Conservation (phyloP, 2,113 vertebrate genomes). For the Cranoglanis bouderius region DNA sequence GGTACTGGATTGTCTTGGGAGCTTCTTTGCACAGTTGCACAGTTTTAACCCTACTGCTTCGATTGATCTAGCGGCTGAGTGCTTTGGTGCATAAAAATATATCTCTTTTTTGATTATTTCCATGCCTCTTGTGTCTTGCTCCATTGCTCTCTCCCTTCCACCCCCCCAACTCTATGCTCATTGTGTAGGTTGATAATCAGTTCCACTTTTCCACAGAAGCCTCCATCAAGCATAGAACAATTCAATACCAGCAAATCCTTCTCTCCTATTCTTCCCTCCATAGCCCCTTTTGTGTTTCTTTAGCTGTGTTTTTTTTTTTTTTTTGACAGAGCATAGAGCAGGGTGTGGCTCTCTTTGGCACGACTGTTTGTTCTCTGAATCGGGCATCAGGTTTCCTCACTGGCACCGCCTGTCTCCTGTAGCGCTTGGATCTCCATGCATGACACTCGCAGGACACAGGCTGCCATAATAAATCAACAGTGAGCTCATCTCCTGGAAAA, state of each 20-base stretch:
- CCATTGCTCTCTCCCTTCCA: neutral
- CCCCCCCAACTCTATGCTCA: neutral
- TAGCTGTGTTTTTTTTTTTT: neutral
- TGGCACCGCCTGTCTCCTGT: slow-evolving; percentile 32
- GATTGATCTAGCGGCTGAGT: neutral
- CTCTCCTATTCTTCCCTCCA: neutral
- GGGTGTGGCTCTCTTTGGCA: slow-evolving; percentile 32
- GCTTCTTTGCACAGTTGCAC: neutral
- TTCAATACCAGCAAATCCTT: neutral
- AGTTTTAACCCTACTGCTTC: neutral
- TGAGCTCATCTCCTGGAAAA: slow-evolving; percentile 27
- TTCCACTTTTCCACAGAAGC: neutral
- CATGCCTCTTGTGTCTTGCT: neutral
- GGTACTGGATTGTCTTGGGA: neutral
- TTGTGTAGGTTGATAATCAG: slow-evolving; percentile 5
- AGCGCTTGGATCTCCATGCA: slow-evolving; percentile 10
- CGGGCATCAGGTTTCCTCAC: slow-evolving; percentile 40
- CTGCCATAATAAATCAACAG: slow-evolving; percentile 32
- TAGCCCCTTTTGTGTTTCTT: neutral
- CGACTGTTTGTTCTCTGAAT: slow-evolving; percentile 21
- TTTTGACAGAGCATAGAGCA: neutral
- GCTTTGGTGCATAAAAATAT: neutral
- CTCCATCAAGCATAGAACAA: slow-evolving; percentile 5
- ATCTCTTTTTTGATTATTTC: neutral
- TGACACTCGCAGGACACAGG: slow-evolving; percentile 8